These are phyloP conservation scores for Styela clava DNA, from an alignment of 23 tunicate species.

Conservation along the genomic window DNA sequence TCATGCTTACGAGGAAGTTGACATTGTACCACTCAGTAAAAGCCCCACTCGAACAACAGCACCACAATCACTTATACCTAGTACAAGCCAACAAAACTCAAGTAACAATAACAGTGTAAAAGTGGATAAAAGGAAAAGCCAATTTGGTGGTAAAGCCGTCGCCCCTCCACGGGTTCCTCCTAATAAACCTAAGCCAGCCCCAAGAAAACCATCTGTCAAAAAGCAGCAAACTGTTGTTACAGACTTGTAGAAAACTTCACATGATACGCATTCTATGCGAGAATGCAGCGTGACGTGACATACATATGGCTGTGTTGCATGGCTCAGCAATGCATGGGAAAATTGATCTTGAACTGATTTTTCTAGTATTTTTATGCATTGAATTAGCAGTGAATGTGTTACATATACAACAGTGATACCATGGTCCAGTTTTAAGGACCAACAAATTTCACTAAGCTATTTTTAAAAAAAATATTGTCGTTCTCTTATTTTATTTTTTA, in stretches of 20 bases:
- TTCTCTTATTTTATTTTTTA: no score
- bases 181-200: conserved; percentile 57
- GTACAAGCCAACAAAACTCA: conserved; percentile 11
- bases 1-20: conserved; percentile 78
- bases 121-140: background rate
- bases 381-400: no score
- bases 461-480: no score
- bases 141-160: background rate
- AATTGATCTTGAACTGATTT: no score
- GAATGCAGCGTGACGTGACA: no score
- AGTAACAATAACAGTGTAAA: conserved; percentile 23
- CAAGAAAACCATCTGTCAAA: conserved; percentile 36
- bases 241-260: conserved; percentile 35
- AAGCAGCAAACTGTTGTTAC: conserved; percentile 32
- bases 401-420: no score
- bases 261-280: no score
- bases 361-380: no score
- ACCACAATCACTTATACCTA: conserved; percentile 39
- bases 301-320: no score
- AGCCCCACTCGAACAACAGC: conserved; percentile 34
- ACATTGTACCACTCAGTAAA: conserved; percentile 33
- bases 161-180: conserved; percentile 21
- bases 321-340: no score
- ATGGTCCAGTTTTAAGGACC: no score
- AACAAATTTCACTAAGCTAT: no score